Evolutionary conservation across 1,140 invertebrate species (phyloP).

Genomic region (Argopecten irradians): DNA sequence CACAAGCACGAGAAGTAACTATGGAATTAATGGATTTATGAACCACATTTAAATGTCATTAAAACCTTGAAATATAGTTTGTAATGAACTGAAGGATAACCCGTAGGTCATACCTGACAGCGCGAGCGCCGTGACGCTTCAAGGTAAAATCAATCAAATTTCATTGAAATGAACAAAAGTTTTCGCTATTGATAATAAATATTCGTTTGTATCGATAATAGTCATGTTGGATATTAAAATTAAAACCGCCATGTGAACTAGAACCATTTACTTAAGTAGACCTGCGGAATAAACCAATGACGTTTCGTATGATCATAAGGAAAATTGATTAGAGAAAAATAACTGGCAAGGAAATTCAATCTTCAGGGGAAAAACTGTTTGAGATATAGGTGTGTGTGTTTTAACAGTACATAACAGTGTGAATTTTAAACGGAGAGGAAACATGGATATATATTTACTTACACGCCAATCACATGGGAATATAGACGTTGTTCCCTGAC

Average conservation of each 20-base stretch:
- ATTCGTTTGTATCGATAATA: background rate
- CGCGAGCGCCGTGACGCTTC: background rate
- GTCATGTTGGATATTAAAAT: slow-evolving; percentile 3
- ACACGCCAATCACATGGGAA: background rate
- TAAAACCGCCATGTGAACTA: background rate
- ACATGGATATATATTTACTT: background rate
- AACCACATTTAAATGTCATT: background rate
- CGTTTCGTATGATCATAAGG: background rate
- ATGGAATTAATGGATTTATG: background rate
- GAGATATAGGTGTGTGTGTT: background rate
- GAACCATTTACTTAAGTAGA: background rate
- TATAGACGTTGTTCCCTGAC: background rate
- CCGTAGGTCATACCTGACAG: background rate
- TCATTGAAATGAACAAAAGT: background rate
- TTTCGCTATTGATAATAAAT: background rate
- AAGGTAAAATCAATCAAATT: background rate
- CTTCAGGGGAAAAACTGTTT: too few species aligned
- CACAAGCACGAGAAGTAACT: background rate
- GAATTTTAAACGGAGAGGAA: background rate
- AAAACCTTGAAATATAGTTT: background rate
- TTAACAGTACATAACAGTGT: background rate
- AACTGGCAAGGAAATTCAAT: background rate
- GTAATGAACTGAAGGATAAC: background rate
- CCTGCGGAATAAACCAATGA: background rate
- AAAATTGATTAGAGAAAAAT: background rate